These are phyloP conservation scores for Coracias cyanogaster DNA, from an alignment of 2,797 vertebrate species.

Conservation along the genomic window DNA sequence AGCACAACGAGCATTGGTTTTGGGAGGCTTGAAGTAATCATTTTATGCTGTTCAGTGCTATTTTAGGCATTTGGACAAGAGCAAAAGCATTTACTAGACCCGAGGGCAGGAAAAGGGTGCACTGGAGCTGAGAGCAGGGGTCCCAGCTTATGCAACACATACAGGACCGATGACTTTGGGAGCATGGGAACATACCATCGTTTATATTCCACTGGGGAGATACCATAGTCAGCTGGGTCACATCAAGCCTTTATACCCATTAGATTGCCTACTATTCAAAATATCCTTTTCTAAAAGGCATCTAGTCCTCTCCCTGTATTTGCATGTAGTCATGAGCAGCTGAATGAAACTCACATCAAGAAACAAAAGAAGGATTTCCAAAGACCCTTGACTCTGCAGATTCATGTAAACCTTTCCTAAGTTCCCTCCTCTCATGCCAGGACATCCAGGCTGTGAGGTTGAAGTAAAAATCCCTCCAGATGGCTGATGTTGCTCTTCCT, in stretches of 20 bases:
- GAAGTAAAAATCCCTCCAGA: background rate
- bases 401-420: background rate
- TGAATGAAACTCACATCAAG: background rate
- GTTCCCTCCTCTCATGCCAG: background rate
- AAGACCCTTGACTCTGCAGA: background rate
- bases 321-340: background rate
- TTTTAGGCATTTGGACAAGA: background rate
- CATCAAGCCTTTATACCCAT: background rate
- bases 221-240: background rate
- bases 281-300: background rate
- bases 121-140: background rate
- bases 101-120: background rate
- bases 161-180: background rate
- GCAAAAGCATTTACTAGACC: background rate
- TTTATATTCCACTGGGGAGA: conserved; percentile 6
- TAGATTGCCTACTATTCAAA: background rate
- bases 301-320: background rate
- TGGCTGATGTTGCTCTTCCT: background rate
- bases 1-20: accelerated
- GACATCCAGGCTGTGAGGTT: background rate
- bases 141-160: accelerated
- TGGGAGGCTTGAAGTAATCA: background rate
- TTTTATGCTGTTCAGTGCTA: background rate
- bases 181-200: background rate
- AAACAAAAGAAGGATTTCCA: background rate